Evolutionary conservation across 2,797 vertebrate genomes (phyloP).

Genomic region (Cyclopterus lumpus): DNA sequence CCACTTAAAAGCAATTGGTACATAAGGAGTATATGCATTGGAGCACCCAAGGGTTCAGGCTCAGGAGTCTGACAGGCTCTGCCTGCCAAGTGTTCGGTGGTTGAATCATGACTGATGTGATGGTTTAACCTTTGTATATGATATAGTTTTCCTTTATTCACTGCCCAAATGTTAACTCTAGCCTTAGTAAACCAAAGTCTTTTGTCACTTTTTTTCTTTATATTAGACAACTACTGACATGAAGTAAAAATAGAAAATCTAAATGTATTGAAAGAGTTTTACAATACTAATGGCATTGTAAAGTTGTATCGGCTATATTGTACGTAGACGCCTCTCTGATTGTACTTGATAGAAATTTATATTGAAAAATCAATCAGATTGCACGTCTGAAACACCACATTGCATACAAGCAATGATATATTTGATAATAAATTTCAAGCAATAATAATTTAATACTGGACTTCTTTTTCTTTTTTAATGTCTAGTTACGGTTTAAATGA

Average conservation of each 20-base stretch:
- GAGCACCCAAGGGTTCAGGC: slow-evolving; percentile 21
- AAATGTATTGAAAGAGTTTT: not conserved
- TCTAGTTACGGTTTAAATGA: not conserved
- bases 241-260: not conserved
- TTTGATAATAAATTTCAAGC: not conserved
- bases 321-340: not conserved
- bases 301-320: not conserved
- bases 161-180: slow-evolving; percentile 1
- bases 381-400: not conserved
- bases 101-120: not conserved
- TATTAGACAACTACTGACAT: not conserved
- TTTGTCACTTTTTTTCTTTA: not conserved
- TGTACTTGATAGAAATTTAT: not conserved
- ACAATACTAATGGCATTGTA: not conserved
- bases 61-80: not conserved
- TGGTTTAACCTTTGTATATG: not conserved
- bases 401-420: not conserved
- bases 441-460: not conserved
- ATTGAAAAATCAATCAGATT: not conserved
- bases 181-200: not conserved
- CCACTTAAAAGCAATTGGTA: slow-evolving; percentile 51
- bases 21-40: slow-evolving; percentile 38
- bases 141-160: not conserved
- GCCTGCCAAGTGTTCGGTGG: not conserved
- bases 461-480: not conserved